A percentile compares a stretch with the other conserved stretches of the same genome.
Evolutionary conservation across 1,140 invertebrate genomes (phyloP).

Genomic region (Panulirus ornatus): DNA sequence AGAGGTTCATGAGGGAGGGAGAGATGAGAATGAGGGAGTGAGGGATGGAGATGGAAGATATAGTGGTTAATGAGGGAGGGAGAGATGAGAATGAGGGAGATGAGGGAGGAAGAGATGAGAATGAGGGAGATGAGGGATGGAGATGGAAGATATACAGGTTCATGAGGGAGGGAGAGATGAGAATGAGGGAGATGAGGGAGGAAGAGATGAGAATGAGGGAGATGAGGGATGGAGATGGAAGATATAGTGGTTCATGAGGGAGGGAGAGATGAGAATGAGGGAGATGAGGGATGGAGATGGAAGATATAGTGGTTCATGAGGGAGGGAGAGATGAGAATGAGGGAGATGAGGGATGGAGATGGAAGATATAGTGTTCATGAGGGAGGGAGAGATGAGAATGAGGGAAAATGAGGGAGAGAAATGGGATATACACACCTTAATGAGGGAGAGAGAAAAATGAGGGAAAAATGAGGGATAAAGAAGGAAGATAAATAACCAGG

Average conservation of each 20-base stretch:
- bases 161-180: background rate
- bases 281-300: conserved; percentile 20
- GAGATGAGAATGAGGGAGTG: background rate
- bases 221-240: background rate
- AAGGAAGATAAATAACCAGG: background rate
- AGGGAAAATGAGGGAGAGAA: too few species aligned
- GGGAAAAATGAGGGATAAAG: too few species aligned
- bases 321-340: too few species aligned
- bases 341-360: background rate
- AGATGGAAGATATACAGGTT: background rate
- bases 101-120: background rate
- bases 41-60: too few species aligned
- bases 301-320: too few species aligned
- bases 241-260: background rate
- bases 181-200: background rate
- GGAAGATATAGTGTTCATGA: background rate
- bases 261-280: background rate
- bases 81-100: too few species aligned
- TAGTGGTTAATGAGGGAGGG: background rate
- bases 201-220: background rate
- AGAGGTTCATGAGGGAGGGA: too few species aligned
- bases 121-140: background rate
- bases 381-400: background rate
- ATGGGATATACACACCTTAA: too few species aligned
- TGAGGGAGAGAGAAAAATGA: too few species aligned